Conservation (phyloP, 2,888 invertebrate species). For the Seira ritae region DNA sequence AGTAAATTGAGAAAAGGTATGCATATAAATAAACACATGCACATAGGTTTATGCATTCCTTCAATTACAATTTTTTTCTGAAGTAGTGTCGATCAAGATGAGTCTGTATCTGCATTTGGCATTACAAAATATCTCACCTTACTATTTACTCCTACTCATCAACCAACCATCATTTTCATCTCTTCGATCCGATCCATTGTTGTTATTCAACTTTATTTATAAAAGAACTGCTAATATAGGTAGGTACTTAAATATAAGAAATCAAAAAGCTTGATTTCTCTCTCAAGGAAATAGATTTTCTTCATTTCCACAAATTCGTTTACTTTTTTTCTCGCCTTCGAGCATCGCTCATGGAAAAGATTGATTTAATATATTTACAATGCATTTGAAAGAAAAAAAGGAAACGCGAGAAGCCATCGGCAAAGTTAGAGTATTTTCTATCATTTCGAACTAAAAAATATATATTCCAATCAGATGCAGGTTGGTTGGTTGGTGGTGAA, state of each 20-base stretch:
- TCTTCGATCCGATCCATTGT: constrained; percentile 60
- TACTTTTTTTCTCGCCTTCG: neutral
- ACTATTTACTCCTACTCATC: no score
- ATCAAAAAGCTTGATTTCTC: constrained; percentile 7
- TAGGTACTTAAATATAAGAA: neutral
- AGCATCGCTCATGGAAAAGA: no score
- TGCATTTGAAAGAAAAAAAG: constrained; percentile 23
- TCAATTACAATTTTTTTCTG: no score
- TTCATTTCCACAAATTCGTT: neutral
- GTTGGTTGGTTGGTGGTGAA: constrained; percentile 15
- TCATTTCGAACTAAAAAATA: neutral
- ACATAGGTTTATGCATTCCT: no score
- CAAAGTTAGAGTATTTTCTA: constrained; percentile 7
- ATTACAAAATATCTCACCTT: constrained; percentile 70
- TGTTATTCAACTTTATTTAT: constrained; percentile 41
- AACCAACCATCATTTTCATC: no score
- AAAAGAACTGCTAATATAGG: neutral
- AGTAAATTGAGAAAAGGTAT: no score
- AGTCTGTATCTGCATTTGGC: constrained; percentile 70
- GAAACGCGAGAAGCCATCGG: constrained; percentile 20
- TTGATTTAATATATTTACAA: constrained; percentile 41
- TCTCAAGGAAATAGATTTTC: constrained; percentile 48
- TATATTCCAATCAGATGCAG: neutral
- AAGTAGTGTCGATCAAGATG: neutral
- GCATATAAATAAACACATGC: no score